phyloP scores from a whole-genome alignment of 2,888 invertebrate genomes.

The Pilophorus perplexus region DNA sequence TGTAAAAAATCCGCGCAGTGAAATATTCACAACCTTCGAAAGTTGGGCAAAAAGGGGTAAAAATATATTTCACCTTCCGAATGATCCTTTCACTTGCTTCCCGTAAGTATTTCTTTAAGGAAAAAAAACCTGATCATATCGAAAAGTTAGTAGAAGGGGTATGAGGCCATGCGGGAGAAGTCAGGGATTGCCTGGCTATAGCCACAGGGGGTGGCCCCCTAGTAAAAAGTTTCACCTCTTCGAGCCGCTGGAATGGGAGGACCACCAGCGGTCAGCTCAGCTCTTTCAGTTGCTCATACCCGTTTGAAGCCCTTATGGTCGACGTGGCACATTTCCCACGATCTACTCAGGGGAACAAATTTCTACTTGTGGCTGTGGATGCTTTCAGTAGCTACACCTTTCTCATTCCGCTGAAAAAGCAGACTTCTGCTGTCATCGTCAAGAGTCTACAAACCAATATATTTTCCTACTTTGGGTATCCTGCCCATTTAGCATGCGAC shows the following conservation, averaged over 20 bases:
- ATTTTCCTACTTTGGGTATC: background rate
- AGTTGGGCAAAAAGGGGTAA: no score
- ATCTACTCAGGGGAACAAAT: background rate
- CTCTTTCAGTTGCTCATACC: no score
- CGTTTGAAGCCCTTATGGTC: background rate
- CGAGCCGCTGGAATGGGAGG: no score
- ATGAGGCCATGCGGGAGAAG: background rate
- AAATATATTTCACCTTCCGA: no score
- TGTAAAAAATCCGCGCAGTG: no score
- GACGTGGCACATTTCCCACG: background rate
- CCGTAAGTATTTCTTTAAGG: no score
- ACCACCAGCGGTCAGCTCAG: no score
- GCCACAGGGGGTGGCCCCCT: background rate
- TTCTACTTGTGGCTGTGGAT: constrained; percentile 4
- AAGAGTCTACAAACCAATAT: background rate
- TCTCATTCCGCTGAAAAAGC: background rate
- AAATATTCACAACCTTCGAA: no score
- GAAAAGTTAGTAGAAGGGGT: no score
- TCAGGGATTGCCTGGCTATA: no score
- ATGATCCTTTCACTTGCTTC: no score
- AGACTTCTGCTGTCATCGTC: background rate
- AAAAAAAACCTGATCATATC: no score
- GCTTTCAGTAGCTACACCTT: background rate
- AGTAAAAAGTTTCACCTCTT: background rate
- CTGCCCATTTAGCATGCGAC: background rate